Conservation (phyloP, 1,140 invertebrate species). For the Chrysoperla carnea region DNA sequence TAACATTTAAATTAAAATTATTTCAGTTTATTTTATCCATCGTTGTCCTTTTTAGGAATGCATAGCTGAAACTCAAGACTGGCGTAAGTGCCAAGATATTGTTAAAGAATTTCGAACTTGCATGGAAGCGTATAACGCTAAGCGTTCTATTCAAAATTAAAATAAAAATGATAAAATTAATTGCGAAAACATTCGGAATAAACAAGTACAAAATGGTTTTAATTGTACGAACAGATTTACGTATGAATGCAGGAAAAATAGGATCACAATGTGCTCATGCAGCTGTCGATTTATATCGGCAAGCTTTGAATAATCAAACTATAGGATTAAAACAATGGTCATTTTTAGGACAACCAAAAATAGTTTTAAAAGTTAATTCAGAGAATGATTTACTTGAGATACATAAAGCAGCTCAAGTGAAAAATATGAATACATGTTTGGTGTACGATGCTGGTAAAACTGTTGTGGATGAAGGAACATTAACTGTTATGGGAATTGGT, state of each 20-base stretch:
- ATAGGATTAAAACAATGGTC: slow-evolving; percentile 42
- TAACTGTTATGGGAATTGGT: slow-evolving; percentile 61
- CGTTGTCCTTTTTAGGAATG: slow-evolving; percentile 51
- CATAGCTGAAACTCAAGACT: slow-evolving; percentile 72
- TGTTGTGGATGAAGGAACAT: slow-evolving; percentile 43
- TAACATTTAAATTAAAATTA: slow-evolving; percentile 1
- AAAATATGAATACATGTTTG: slow-evolving; percentile 38
- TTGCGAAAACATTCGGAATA: slow-evolving; percentile 7
- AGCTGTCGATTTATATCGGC: slow-evolving; percentile 43
- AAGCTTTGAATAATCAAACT: slow-evolving; percentile 23
- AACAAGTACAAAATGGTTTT: slow-evolving; percentile 47
- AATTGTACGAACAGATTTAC: slow-evolving; percentile 55
- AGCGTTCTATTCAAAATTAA: slow-evolving; percentile 21
- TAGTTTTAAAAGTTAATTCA: slow-evolving; percentile 38
- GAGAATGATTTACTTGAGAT: slow-evolving; percentile 31
- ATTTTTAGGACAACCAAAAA: slow-evolving; percentile 52
- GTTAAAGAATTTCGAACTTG: slow-evolving; percentile 63
- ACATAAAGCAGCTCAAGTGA: slow-evolving; percentile 28
- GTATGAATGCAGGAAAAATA: slow-evolving; percentile 66
- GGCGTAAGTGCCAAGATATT: slow-evolving; percentile 74
- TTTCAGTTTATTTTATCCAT: neutral
- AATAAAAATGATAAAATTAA: slow-evolving; percentile 12
- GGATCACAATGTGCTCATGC: slow-evolving; percentile 74
- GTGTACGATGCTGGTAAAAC: slow-evolving; percentile 65
- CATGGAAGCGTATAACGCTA: slow-evolving; percentile 37